phyloP scores from a whole-genome alignment of 1,140 invertebrate species.

The Sinella curviseta region DNA sequence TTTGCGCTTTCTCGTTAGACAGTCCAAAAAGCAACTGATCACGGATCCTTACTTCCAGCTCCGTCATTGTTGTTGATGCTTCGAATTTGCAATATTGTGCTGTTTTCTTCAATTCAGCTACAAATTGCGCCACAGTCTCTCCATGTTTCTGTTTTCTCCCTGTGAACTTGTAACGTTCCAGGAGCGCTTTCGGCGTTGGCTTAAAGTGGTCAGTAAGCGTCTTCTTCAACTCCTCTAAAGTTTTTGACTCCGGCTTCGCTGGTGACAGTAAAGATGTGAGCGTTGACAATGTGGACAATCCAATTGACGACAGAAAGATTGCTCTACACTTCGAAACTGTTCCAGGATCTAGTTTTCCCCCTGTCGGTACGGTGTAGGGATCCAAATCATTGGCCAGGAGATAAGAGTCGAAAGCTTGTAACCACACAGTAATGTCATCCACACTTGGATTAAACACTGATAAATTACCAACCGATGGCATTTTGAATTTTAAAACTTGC shows the following conservation, averaged over 20 bases:
- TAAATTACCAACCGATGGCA: neutral
- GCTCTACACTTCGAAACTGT: neutral
- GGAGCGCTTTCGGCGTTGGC: neutral
- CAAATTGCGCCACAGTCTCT: slow-evolving; percentile 4
- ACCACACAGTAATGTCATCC: neutral
- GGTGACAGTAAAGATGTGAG: neutral
- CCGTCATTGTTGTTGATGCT: neutral
- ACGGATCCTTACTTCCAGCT: neutral
- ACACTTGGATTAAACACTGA: neutral
- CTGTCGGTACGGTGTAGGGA: neutral
- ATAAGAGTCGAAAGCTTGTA: neutral
- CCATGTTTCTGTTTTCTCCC: neutral
- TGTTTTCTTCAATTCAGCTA: neutral
- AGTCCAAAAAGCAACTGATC: slow-evolving; percentile 14
- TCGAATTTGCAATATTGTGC: slow-evolving; percentile 4
- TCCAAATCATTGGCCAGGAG: neutral
- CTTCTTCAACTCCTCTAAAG: neutral
- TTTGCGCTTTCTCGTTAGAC: neutral
- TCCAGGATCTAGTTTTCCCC: neutral
- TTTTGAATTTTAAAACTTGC: neutral
- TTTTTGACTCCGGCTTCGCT: neutral
- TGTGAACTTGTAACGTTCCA: neutral
- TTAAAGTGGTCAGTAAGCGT: neutral
- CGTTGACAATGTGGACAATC: neutral
- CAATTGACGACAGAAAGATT: neutral